Evolutionary conservation across 2,113 vertebrate species (phyloP).

Genomic region (Cyprinodon tularosa): DNA sequence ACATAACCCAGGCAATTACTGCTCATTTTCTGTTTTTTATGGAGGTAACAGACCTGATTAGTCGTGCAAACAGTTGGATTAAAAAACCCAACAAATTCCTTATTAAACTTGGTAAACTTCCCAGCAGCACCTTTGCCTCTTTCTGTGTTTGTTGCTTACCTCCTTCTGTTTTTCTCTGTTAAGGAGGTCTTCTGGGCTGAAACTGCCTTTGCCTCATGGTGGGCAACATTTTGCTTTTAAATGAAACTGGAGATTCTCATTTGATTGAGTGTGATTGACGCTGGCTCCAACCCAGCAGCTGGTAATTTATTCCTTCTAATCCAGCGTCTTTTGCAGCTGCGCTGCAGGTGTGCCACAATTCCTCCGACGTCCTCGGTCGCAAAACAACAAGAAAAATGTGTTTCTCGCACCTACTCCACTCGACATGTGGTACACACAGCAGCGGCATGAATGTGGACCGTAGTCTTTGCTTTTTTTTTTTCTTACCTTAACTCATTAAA

Average conservation of each 20-base stretch:
- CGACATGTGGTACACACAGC: constrained; percentile 33
- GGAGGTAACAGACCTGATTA: constrained; percentile 54
- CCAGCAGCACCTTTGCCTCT: constrained; percentile 36
- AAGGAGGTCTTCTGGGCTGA: constrained; percentile 34
- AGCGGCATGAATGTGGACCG: constrained; percentile 41
- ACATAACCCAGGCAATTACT: constrained; percentile 47
- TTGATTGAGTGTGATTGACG: constrained; percentile 70
- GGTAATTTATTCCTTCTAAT: constrained; percentile 66
- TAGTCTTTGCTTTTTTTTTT: constrained; percentile 30
- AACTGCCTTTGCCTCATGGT: constrained; percentile 46
- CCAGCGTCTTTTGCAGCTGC: constrained; percentile 35
- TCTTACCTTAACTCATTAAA: constrained; percentile 58
- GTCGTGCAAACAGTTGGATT: constrained; percentile 54
- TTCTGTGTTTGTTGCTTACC: constrained; percentile 26
- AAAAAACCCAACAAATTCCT: constrained; percentile 45
- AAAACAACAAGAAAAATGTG: constrained; percentile 48
- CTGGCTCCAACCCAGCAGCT: constrained; percentile 35
- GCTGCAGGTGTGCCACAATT: constrained; percentile 53
- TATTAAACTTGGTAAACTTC: constrained; percentile 44
- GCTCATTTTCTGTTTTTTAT: constrained; percentile 46
- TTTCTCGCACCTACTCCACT: constrained; percentile 26
- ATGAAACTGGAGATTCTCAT: constrained; percentile 54
- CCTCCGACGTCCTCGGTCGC: constrained; percentile 38
- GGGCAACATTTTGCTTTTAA: constrained; percentile 51
- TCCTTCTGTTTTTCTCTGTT: constrained; percentile 1